A percentile compares a stretch with the other conserved stretches of the same genome.
Conservation (phyloP, 2,888 invertebrate species). For the Drosophila pseudotalamancana region DNA sequence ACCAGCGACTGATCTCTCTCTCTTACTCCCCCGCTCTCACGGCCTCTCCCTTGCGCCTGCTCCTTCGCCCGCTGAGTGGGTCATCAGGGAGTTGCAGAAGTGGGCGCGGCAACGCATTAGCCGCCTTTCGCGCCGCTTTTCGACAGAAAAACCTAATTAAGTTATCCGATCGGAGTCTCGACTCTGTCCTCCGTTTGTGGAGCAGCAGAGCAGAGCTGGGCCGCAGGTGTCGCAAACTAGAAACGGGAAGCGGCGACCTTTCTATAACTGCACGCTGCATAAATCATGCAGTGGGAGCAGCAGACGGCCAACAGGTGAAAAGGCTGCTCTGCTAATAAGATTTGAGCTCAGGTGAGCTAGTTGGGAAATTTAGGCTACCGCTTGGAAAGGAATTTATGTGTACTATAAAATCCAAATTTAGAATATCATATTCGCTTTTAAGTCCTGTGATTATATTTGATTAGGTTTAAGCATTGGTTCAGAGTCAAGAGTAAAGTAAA, state of each 20-base stretch:
- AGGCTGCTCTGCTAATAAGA: conserved; percentile 13
- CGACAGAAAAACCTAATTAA: conserved; percentile 69
- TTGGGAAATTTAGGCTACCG: neutral
- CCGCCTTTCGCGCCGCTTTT: conserved; percentile 49
- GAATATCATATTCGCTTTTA: too few relatives aligned
- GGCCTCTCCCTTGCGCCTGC: neutral
- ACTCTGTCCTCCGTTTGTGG: conserved; percentile 5
- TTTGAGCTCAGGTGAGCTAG: neutral
- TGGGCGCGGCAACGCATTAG: conserved; percentile 67
- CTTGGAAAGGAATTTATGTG: neutral
- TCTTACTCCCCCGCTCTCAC: neutral
- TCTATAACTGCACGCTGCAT: conserved; percentile 60
- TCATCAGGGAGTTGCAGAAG: conserved; percentile 36
- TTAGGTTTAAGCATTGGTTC: too few relatives aligned
- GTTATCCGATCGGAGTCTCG: conserved; percentile 29
- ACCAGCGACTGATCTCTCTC: conserved; percentile 11
- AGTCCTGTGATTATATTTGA: too few relatives aligned
- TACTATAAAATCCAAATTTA: neutral
- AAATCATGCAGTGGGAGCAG: conserved; percentile 58
- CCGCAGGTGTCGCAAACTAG: conserved; percentile 56
- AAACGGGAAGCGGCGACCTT: conserved; percentile 61
- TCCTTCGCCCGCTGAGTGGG: conserved; percentile 31
- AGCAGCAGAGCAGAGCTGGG: conserved; percentile 16
- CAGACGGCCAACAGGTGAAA: conserved; percentile 30
- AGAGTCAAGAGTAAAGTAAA: too few relatives aligned